Base-by-base conservation (phyloP, 2,797 vertebrate genomes). In the Pelodytes ibericus region DNA sequence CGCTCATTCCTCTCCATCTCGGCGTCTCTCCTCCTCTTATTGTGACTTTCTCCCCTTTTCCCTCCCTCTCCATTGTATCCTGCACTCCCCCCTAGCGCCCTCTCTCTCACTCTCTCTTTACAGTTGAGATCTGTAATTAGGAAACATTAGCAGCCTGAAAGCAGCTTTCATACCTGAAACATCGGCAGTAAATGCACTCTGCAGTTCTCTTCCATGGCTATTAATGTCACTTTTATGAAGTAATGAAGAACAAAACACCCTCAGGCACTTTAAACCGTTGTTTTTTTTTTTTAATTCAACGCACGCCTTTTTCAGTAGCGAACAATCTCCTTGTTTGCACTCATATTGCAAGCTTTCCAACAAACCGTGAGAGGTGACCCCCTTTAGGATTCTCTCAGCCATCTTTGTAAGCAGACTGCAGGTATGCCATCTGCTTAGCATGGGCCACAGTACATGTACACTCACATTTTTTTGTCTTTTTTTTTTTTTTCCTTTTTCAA, bases 191-290 rank as follows among this genome's bases (percentile, higher is more conserved):
- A 93, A 92, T 92, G 90, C 88, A 86, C 88, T 92, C 88, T 81
- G 87, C 91, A 88, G 88, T 86, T 88, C 91, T 92, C 89, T 92
- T 91, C 85, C 85, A 86, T 90, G 89, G 89, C 90, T 92, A 91
- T 93, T 92, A 92, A 93, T 92, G 91, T 92, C 92, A 91, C 88
- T 92, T 92, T 88, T 90, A 89, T 90, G 91, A 92, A 92, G 90
- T 91, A 91, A 90, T 87, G 91, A 93, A 88, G 90, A 92, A 88
- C 90, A 91, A 92, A 93, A 91, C 88, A 92, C 90, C 88, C 88
- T 36, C 77, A 90, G 89, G 90, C 90, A 89, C 90, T 93, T 93
- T 91, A 92, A 91, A 90, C 89, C 87, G 89, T 89, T 91, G 91
- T 88, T 80, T 89, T 85, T 90, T n/a, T n/a, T 87, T 85, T 90